Percentiles rank a stretch among this genome's conserved stretches.
These are phyloP conservation scores for Pomacea maculata DNA, from an alignment of 1,140 invertebrate genomes.

Conservation along the genomic window DNA sequence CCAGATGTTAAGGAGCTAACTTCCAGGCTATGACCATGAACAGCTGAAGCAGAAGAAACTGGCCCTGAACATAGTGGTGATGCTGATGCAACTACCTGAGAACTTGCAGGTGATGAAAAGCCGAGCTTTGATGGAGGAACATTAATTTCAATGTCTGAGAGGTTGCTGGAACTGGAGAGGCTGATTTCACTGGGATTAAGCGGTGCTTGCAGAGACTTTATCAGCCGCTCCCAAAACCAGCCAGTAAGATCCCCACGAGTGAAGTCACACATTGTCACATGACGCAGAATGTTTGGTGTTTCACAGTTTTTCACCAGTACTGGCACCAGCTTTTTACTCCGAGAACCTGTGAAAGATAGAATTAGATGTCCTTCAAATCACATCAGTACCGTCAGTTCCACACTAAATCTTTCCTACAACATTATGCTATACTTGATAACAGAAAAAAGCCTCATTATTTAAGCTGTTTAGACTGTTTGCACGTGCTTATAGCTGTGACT, in stretches of 20 bases:
- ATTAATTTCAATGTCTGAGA: slow-evolving; percentile 13
- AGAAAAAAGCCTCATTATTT: no score
- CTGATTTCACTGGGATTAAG: slow-evolving; percentile 33
- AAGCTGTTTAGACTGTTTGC: no score
- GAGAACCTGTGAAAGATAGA: slow-evolving; percentile 46
- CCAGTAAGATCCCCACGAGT: slow-evolving; percentile 56
- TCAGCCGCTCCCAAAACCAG: slow-evolving; percentile 63
- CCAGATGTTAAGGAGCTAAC: neutral
- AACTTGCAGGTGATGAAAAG: neutral
- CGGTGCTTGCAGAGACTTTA: slow-evolving; percentile 52
- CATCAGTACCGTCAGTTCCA: neutral
- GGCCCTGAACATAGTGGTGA: neutral
- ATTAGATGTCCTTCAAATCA: no score
- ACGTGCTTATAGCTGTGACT: no score
- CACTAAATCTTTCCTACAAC: no score
- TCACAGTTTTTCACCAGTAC: slow-evolving; percentile 55
- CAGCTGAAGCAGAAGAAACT: neutral
- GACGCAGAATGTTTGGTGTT: slow-evolving; percentile 58
- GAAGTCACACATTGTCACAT: slow-evolving; percentile 63
- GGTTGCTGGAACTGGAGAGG: slow-evolving; percentile 1
- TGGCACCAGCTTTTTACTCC: slow-evolving; percentile 62
- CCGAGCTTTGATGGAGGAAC: neutral
- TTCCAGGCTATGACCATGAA: neutral
- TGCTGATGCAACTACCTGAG: neutral
- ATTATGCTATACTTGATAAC: no score